Conservation (phyloP, 2,888 invertebrate genomes). For the Tolmerus cingulatus region DNA sequence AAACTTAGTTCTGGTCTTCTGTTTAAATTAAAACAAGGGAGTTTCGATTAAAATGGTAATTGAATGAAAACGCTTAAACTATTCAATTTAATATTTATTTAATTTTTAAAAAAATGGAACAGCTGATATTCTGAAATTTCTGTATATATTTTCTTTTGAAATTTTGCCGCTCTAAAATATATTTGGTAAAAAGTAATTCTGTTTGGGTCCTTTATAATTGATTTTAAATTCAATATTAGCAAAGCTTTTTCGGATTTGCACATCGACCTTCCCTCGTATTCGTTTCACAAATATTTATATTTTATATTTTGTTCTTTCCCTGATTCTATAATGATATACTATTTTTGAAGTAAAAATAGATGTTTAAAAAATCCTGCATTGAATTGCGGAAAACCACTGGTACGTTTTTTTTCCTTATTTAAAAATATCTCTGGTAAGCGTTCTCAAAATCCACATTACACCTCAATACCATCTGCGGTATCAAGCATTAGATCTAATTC, state of each 20-base stretch:
- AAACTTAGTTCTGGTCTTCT: background rate
- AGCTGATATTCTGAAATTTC: too few species aligned
- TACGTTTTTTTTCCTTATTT: background rate
- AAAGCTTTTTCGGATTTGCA: background rate
- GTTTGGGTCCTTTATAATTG: too few species aligned
- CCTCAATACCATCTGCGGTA: background rate
- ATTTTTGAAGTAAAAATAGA: background rate
- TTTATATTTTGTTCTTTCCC: background rate
- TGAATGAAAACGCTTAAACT: too few species aligned
- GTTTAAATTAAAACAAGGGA: background rate
- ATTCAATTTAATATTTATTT: too few species aligned
- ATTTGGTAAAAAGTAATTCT: too few species aligned
- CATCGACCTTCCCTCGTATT: background rate
- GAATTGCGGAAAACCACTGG: background rate
- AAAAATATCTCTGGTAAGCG: background rate
- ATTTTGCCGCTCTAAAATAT: too few species aligned
- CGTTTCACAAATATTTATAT: background rate
- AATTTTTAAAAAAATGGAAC: too few species aligned
- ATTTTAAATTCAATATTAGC: too few species aligned
- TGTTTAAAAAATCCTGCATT: background rate
- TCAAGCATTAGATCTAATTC: background rate
- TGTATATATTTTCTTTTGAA: too few species aligned
- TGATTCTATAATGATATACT: background rate
- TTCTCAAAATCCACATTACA: background rate
- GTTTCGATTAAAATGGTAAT: background rate